These are phyloP conservation scores for Redunca redunca DNA, from an alignment of 2,113 vertebrate species.

Conservation along the genomic window DNA sequence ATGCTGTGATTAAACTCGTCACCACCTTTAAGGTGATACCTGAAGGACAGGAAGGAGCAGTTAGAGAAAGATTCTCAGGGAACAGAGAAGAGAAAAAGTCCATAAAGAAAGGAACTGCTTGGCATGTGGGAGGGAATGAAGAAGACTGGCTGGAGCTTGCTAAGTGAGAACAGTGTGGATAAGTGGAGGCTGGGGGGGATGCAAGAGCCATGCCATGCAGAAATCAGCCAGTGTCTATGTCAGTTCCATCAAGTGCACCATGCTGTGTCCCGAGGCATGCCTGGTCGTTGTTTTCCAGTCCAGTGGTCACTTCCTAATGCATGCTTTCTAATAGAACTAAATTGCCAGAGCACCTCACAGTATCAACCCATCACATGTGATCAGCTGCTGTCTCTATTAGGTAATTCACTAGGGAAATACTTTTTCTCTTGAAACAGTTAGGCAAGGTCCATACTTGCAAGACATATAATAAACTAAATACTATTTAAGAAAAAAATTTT, in stretches of 20 bases:
- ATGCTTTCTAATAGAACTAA: not conserved
- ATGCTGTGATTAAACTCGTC: not conserved
- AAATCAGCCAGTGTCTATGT: not conserved
- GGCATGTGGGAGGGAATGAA: not conserved
- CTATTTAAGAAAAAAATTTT: not conserved
- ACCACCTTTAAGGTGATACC: not conserved
- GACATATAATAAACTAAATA: not conserved
- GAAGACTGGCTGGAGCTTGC: not conserved
- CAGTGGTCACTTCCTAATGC: not conserved
- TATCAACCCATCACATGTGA: too few relatives aligned
- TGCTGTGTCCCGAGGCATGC: not conserved
- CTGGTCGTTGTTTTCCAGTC: not conserved
- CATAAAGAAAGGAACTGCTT: not conserved
- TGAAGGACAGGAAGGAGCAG: not conserved
- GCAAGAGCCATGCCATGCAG: not conserved
- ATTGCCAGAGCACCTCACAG: too few relatives aligned
- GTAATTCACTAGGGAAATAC: not conserved
- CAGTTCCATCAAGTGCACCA: rapidly evolving
- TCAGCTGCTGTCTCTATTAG: not conserved
- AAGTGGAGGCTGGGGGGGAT: too few relatives aligned
- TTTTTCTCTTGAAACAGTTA: not conserved
- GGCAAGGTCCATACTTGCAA: not conserved
- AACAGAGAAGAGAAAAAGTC: not conserved
- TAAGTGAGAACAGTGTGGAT: not conserved
- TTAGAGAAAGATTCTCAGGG: not conserved